Conservation (phyloP, 2,797 vertebrate species). For the Chromobotia macracanthus region DNA sequence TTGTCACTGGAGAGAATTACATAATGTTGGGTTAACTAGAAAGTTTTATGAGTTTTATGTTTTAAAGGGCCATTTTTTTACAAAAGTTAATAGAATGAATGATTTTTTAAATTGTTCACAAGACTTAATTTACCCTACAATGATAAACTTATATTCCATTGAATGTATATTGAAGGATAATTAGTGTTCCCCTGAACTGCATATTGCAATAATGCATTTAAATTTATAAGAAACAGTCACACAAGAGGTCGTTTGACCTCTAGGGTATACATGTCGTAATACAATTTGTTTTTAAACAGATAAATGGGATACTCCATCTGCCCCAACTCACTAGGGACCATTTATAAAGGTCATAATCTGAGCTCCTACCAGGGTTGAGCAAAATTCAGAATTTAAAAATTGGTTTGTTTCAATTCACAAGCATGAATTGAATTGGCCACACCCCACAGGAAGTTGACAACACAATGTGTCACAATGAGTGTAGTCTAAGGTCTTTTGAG, state of each 20-base stretch:
- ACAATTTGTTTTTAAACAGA: constrained; percentile 13
- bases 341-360: background rate
- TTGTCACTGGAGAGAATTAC: constrained; percentile 72
- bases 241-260: background rate
- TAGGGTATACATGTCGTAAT: background rate
- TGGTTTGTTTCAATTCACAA: background rate
- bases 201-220: background rate
- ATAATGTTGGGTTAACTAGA: constrained; percentile 71
- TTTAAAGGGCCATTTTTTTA: no score
- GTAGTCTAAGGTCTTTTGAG: no score
- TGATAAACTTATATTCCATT: no score
- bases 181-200: background rate
- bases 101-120: no score
- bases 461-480: no score
- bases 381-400: background rate
- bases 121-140: no score
- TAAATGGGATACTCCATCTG: background rate
- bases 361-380: background rate
- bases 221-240: background rate
- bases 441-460: no score
- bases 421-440: background rate
- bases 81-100: no score
- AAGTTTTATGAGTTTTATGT: no score
- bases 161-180: no score
- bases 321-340: background rate